Conservation (phyloP, 2,113 vertebrate species). For the Stegostoma tigrinum region DNA sequence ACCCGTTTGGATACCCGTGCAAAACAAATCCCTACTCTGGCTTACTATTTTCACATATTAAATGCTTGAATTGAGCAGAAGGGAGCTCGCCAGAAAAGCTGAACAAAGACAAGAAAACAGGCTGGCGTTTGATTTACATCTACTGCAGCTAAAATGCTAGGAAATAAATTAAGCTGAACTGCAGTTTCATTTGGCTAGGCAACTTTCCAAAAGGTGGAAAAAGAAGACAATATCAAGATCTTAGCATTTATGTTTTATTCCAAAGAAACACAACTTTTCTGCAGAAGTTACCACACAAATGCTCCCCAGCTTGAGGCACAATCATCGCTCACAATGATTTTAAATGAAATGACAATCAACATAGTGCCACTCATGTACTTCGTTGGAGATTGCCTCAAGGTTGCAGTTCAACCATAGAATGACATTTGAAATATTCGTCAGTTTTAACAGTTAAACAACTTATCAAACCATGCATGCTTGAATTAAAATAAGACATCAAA, state of each 20-base stretch:
- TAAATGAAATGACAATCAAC: background rate
- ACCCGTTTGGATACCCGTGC: too few relatives aligned
- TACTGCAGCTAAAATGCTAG: background rate
- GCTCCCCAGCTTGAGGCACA: background rate
- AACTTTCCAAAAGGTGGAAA: background rate
- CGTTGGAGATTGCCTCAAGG: background rate
- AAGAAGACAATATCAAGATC: background rate
- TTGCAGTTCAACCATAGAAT: background rate
- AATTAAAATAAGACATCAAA: background rate
- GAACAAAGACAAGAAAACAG: background rate
- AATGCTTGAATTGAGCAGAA: background rate
- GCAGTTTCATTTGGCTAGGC: background rate
- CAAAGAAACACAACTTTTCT: background rate
- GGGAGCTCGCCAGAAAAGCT: background rate
- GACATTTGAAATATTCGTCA: background rate
- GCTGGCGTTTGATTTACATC: background rate
- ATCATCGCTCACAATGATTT: background rate
- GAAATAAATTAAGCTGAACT: background rate
- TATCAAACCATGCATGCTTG: background rate
- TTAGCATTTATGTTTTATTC: background rate
- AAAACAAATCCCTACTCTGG: background rate
- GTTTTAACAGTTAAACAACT: background rate
- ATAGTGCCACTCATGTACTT: background rate
- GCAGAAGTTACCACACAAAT: background rate
- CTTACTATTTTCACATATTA: background rate